Conservation (phyloP, 2,888 invertebrate species). For the Drosophila nr. fundita region DNA sequence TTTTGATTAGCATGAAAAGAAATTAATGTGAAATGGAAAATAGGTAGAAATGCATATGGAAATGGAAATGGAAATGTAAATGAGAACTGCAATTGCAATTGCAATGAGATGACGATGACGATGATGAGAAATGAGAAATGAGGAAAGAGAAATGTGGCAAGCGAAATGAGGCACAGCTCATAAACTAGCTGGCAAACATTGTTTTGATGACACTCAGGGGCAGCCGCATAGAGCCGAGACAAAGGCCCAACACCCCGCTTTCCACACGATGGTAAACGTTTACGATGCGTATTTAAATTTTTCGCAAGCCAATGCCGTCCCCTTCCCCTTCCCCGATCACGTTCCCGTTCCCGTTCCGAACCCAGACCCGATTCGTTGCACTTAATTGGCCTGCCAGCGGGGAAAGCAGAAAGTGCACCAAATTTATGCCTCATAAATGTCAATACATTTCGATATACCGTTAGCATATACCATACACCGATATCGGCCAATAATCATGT, state of each 20-base stretch:
- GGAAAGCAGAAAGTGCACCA: conserved; percentile 60
- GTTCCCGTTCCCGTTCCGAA: conserved; percentile 3
- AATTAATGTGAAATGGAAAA: conserved; percentile 78
- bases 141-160: not conserved
- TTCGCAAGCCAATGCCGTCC: conserved; percentile 53
- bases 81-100: conserved; percentile 24
- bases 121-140: conserved; percentile 46
- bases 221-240: conserved; percentile 41
- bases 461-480: not conserved
- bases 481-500: conserved; percentile 11
- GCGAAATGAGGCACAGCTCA: conserved; percentile 68
- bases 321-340: not conserved
- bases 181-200: conserved; percentile 77
- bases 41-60: conserved; percentile 35
- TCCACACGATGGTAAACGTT: conserved; percentile 21
- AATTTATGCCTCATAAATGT: conserved; percentile 78
- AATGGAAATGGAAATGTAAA: conserved; percentile 30
- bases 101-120: conserved; percentile 46
- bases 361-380: conserved; percentile 64
- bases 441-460: conserved; percentile 43
- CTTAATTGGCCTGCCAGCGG: conserved; percentile 67
- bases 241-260: conserved; percentile 54
- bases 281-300: conserved; percentile 66
- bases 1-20: conserved; percentile 62
- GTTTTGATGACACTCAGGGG: conserved; percentile 79